Percentiles rank a stretch among this genome's conserved stretches.
These are phyloP conservation scores for Coregonus clupeaformis DNA, from an alignment of 2,113 vertebrate species.

Conservation along the genomic window DNA sequence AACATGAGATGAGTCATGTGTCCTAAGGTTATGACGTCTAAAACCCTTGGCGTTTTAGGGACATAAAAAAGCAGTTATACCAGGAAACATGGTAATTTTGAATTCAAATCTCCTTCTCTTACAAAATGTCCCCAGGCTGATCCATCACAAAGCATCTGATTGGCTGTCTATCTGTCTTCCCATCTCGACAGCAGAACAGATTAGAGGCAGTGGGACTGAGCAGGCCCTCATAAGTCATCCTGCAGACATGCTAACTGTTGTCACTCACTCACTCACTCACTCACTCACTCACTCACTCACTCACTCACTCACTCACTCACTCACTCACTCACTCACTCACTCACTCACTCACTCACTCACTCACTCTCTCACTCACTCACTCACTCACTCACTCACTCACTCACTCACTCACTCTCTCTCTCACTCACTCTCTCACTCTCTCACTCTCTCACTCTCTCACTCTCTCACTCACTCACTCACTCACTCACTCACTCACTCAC, in stretches of 20 bases:
- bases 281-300: slow-evolving; percentile 6
- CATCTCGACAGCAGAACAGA: slow-evolving; percentile 53
- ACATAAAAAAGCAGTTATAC: too few species aligned
- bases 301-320: slow-evolving; percentile 14
- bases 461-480: slow-evolving; percentile 43
- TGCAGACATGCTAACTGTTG: slow-evolving; percentile 38
- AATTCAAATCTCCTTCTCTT: not conserved
- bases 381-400: slow-evolving; percentile 1
- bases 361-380: slow-evolving; percentile 31
- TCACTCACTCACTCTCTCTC: slow-evolving; percentile 16
- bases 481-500: slow-evolving; percentile 19
- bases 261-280: slow-evolving; percentile 55
- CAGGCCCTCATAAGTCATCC: slow-evolving; percentile 52
- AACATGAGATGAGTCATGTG: too few species aligned
- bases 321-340: slow-evolving; percentile 1
- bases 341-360: slow-evolving; percentile 15
- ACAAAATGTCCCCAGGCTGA: slow-evolving; percentile 36
- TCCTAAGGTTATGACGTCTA: not conserved
- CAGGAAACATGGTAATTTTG: not conserved
- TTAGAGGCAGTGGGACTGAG: slow-evolving; percentile 49
- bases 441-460: slow-evolving; percentile 27
- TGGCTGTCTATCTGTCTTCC: slow-evolving; percentile 32
- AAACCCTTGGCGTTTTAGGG: not conserved
- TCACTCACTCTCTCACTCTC: not conserved
- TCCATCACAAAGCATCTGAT: slow-evolving; percentile 42